Percentiles rank a stretch among this genome's conserved stretches.
Evolutionary conservation across 2,888 invertebrate species (phyloP).

Genomic region (Escarpia spicata): DNA sequence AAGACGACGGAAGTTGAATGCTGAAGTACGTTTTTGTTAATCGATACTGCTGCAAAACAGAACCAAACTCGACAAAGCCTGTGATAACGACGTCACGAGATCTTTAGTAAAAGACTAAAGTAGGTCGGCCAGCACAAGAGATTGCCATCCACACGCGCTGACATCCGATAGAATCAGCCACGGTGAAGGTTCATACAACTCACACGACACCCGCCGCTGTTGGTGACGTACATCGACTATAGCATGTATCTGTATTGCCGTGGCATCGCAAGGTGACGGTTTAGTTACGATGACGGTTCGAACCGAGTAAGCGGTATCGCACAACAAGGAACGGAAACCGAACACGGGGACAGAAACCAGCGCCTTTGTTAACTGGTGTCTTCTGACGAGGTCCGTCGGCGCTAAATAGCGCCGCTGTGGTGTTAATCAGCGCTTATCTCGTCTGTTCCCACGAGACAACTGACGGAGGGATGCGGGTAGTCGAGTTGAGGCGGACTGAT

Average conservation of each 20-base stretch:
- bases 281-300: background rate
- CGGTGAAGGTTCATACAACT: background rate
- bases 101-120: background rate
- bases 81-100: background rate
- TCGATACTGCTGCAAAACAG: background rate
- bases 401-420: background rate
- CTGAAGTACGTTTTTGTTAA: background rate
- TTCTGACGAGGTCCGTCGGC: background rate
- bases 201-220: background rate
- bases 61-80: background rate
- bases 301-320: background rate
- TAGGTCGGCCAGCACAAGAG: background rate
- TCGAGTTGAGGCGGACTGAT: background rate
- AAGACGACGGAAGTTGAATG: background rate
- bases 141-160: background rate
- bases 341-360: background rate
- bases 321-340: background rate
- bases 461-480: background rate
- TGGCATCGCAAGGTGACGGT: background rate
- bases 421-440: slow-evolving; percentile 16
- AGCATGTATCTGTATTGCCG: too few species aligned
- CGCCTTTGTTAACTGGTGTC: background rate
- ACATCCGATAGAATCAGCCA: background rate
- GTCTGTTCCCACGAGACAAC: background rate
- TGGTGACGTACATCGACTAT: too few species aligned